phyloP scores from a whole-genome alignment of 2,797 vertebrate species.

The Iguana delicatissima region DNA sequence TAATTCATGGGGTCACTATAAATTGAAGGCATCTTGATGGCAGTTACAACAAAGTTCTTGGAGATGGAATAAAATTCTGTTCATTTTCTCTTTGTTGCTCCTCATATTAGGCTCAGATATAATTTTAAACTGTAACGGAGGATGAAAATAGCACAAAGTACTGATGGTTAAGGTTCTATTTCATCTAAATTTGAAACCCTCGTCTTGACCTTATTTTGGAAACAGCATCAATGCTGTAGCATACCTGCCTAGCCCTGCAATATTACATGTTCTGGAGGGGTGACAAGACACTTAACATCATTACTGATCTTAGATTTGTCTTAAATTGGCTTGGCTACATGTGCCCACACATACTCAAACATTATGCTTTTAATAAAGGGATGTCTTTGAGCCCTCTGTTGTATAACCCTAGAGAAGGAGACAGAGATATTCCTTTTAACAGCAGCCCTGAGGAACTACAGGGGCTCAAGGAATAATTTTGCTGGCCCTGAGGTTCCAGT shows the following conservation, averaged over 20 bases:
- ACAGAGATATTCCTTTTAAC: not conserved
- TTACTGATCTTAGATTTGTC: not conserved
- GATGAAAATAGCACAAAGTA: not conserved
- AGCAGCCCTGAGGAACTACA: not conserved
- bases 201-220: not conserved
- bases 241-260: not conserved
- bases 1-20: too few species aligned
- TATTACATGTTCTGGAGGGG: conserved; percentile 19
- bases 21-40: too few species aligned
- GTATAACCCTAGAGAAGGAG: not conserved
- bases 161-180: not conserved
- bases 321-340: not conserved
- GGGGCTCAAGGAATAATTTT: not conserved
- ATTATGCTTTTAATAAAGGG: not conserved
- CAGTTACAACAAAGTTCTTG: not conserved
- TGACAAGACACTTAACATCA: not conserved
- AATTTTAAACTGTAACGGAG: not conserved
- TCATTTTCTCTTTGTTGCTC: not conserved
- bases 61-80: not conserved
- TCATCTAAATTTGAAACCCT: conserved; percentile 10
- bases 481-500: not conserved
- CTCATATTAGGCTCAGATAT: not conserved
- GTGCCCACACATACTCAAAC: too few species aligned
- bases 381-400: not conserved
- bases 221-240: not conserved